Evolutionary conservation across 2,888 invertebrate species (phyloP).

Genomic region (Calameuta filiformis): DNA sequence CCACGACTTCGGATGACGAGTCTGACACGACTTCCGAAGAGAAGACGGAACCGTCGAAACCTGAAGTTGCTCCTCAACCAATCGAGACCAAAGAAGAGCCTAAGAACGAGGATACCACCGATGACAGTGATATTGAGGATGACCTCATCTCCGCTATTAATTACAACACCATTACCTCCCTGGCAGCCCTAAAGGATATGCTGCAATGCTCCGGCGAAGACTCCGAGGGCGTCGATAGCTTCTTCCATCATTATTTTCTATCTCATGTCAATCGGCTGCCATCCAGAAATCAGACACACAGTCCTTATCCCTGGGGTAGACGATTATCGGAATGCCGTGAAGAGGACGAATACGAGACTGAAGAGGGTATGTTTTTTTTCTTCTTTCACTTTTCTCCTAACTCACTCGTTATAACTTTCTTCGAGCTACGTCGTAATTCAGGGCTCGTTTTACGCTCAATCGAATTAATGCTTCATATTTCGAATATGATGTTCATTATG

Average conservation of each 20-base stretch:
- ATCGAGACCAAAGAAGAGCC: conserved; percentile 24
- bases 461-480: no score
- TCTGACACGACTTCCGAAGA: conserved; percentile 61
- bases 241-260: conserved; percentile 80
- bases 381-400: not conserved
- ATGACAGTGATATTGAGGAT: conserved; percentile 73
- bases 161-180: conserved; percentile 77
- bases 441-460: no score
- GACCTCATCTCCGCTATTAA: conserved; percentile 76
- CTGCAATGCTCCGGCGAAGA: conserved; percentile 72
- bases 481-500: no score
- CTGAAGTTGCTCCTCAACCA: conserved; percentile 22
- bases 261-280: conserved; percentile 79
- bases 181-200: conserved; percentile 77
- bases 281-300: conserved; percentile 69
- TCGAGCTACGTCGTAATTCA: not conserved
- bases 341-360: conserved; percentile 83
- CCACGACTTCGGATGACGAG: conserved; percentile 59
- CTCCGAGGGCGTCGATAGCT: conserved; percentile 69
- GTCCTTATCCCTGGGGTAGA: conserved; percentile 65
- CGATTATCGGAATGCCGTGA: conserved; percentile 85
- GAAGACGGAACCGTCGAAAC: conserved; percentile 55
- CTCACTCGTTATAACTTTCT: not conserved
- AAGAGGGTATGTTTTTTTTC: conserved; percentile 33
- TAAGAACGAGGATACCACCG: conserved; percentile 60